A percentile compares a stretch with the other conserved stretches of the same genome.
These are phyloP conservation scores for Scaptomyza tumidula DNA, from an alignment of 2,888 invertebrate genomes.

Conservation along the genomic window DNA sequence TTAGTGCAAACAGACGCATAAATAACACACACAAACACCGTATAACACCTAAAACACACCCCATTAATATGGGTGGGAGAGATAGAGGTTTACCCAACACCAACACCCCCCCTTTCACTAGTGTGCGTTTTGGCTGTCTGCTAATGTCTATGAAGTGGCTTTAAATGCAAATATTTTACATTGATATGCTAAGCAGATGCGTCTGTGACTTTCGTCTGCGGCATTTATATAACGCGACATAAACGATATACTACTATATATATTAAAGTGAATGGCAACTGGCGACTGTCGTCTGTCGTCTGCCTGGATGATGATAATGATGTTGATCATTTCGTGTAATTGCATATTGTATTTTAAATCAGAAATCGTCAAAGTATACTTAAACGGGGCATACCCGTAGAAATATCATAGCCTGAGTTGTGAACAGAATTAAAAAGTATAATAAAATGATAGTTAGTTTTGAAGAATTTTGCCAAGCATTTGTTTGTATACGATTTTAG, in stretches of 20 bases:
- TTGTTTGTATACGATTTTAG: no score
- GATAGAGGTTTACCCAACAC: not conserved
- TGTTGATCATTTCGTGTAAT: conserved; percentile 42
- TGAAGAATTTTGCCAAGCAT: no score
- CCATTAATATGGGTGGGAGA: not conserved
- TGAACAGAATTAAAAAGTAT: no score
- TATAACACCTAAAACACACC: conserved; percentile 66
- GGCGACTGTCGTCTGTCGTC: not conserved
- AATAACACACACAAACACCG: conserved; percentile 57
- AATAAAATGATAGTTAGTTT: no score
- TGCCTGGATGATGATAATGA: not conserved
- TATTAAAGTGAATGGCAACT: not conserved
- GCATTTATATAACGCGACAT: conserved; percentile 5
- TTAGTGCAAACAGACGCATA: conserved; percentile 79
- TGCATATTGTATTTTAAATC: conserved; percentile 49
- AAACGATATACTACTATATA: not conserved
- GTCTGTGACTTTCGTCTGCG: conserved; percentile 54
- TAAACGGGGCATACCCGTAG: no score
- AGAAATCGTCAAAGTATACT: not conserved
- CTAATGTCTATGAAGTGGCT: conserved; percentile 72
- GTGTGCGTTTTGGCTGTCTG: conserved; percentile 39
- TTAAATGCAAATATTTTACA: conserved; percentile 62
- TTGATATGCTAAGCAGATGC: conserved; percentile 77
- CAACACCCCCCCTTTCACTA: not conserved
- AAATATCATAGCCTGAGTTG: no score